Percentiles rank a stretch among this genome's conserved stretches.
phyloP scores from a whole-genome alignment of 2,888 invertebrate genomes.

The Yponomeuta malinellus region DNA sequence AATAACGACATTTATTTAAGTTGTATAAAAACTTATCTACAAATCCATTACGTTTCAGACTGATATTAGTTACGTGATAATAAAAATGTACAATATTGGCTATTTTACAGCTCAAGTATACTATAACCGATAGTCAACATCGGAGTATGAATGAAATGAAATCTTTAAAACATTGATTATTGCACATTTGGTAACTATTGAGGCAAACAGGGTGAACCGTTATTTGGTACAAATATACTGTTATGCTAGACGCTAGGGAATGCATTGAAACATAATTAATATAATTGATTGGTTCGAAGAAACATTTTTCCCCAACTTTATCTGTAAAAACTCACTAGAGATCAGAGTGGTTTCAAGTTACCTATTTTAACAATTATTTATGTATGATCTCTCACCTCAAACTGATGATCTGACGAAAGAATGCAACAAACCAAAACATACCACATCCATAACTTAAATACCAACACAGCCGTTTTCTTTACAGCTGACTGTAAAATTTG shows the following conservation, averaged over 20 bases:
- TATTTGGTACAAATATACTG: neutral
- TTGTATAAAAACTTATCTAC: slow-evolving; percentile 6
- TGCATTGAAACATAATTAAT: neutral
- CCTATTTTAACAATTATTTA: no score
- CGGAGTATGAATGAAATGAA: neutral
- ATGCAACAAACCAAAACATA: neutral
- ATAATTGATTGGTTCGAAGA: no score
- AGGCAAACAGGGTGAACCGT: neutral
- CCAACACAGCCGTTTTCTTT: no score
- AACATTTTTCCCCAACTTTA: no score
- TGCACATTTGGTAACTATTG: slow-evolving; percentile 11
- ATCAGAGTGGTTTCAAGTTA: no score
- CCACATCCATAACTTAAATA: neutral
- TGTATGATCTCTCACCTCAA: neutral
- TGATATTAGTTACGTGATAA: no score
- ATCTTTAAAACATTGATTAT: neutral
- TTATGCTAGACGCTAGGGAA: no score
- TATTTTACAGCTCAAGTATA: no score
- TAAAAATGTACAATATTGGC: no score
- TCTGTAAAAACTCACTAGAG: no score
- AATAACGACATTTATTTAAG: slow-evolving; percentile 3
- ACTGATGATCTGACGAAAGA: neutral
- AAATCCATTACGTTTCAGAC: neutral
- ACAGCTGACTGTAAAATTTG: neutral
- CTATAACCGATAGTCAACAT: neutral